phyloP scores from a whole-genome alignment of 2,888 invertebrate species.

The Rhamnusium bicolor region DNA sequence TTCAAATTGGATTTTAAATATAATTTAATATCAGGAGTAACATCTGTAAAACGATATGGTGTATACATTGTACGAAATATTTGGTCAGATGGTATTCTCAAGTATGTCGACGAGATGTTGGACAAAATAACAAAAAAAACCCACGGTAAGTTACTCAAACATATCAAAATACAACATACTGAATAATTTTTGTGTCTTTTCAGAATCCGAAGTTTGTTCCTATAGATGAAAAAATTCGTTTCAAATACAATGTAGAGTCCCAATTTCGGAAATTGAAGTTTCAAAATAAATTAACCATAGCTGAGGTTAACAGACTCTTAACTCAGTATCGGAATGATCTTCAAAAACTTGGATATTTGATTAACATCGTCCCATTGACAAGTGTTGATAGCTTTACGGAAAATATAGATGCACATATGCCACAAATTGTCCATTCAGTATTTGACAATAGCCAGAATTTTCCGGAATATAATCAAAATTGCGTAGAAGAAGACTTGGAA shows the following conservation, averaged over 20 bases:
- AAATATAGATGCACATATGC: not conserved
- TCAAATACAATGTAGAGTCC: slow-evolving; percentile 65
- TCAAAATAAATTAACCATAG: slow-evolving; percentile 54
- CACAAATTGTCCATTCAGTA: slow-evolving; percentile 33
- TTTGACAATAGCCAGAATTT: slow-evolving; percentile 27
- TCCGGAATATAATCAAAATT: not conserved
- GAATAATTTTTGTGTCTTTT: too few species aligned
- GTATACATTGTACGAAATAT: slow-evolving; percentile 77
- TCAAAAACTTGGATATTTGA: slow-evolving; percentile 33
- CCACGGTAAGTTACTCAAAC: too few species aligned
- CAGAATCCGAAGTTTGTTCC: slow-evolving; percentile 49
- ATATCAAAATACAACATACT: too few species aligned
- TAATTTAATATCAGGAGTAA: slow-evolving; percentile 76
- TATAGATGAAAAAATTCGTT: slow-evolving; percentile 52
- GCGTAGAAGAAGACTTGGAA: slow-evolving; percentile 4
- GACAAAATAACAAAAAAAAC: slow-evolving; percentile 41
- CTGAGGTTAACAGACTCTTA: slow-evolving; percentile 55
- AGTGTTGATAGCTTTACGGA: not conserved
- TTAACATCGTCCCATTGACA: slow-evolving; percentile 7
- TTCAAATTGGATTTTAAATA: slow-evolving; percentile 77
- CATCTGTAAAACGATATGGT: slow-evolving; percentile 78
- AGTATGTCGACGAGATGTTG: slow-evolving; percentile 73
- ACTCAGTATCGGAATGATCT: slow-evolving; percentile 51
- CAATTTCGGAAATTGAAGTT: slow-evolving; percentile 61
- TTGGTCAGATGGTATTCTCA: slow-evolving; percentile 75